These are phyloP conservation scores for Nasonia longicornis DNA, from an alignment of 1,140 invertebrate genomes.

Conservation along the genomic window DNA sequence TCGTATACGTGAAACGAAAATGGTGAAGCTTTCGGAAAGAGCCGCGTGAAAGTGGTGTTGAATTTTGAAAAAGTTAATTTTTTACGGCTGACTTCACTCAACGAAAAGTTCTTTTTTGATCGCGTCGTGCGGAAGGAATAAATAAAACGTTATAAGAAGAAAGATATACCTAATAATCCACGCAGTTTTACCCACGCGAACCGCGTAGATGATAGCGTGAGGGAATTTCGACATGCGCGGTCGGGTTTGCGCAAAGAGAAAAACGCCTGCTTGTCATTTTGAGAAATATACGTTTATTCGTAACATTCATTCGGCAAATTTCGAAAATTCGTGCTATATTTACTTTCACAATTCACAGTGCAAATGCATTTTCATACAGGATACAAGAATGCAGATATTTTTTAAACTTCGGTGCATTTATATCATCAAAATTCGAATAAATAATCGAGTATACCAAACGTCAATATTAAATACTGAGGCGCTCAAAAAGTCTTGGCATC, in stretches of 20 bases:
- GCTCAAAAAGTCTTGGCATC: not conserved
- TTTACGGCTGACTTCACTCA: conserved; percentile 13
- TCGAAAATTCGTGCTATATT: not conserved
- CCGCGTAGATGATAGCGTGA: too few relatives aligned
- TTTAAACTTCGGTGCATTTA: too few relatives aligned
- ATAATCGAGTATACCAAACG: not conserved
- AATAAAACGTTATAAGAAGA: too few relatives aligned
- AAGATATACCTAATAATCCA: too few relatives aligned
- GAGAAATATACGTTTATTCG: conserved; percentile 9
- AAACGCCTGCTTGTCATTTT: not conserved
- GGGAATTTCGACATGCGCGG: too few relatives aligned
- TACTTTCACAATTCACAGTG: not conserved
- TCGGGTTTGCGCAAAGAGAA: not conserved
- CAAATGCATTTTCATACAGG: not conserved
- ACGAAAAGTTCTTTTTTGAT: not conserved
- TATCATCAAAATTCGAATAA: too few relatives aligned
- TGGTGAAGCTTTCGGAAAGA: not conserved
- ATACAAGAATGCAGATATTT: not conserved
- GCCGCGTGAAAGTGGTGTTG: not conserved
- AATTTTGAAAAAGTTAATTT: not conserved
- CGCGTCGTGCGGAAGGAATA: too few relatives aligned
- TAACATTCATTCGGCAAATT: conserved; percentile 19
- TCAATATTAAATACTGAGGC: conserved; percentile 17
- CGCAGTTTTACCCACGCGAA: too few relatives aligned
- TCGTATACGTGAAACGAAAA: too few relatives aligned